Percentiles rank a stretch among this genome's conserved stretches.
Evolutionary conservation across 2,113 vertebrate species (phyloP).

Genomic region (Podarcis raffonei): DNA sequence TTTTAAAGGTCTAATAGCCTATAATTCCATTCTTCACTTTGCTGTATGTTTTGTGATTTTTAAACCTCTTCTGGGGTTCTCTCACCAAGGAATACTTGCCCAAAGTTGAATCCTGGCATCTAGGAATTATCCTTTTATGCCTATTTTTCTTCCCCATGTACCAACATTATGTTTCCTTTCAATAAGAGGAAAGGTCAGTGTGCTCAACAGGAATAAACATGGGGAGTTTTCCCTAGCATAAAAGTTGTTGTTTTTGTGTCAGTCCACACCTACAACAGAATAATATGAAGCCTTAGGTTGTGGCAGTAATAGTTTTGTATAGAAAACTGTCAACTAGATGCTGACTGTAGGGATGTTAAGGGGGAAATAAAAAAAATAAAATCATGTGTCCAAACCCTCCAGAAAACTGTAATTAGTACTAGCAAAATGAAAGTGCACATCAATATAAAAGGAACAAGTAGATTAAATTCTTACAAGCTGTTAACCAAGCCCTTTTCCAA

Average conservation of each 20-base stretch:
- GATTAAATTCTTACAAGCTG: neutral
- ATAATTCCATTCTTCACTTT: too few relatives aligned
- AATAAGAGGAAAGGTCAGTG: neutral
- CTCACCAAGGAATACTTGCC: too few relatives aligned
- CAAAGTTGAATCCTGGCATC: too few relatives aligned
- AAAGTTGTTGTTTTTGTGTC: neutral
- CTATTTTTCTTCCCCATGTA: too few relatives aligned
- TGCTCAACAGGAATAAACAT: neutral
- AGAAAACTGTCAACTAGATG: neutral
- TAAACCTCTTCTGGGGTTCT: too few relatives aligned
- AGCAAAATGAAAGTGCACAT: slow-evolving; percentile 45
- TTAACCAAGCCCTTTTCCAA: neutral
- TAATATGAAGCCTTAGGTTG: neutral
- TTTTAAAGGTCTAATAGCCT: too few relatives aligned
- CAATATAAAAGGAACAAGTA: slow-evolving; percentile 38
- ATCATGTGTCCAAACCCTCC: slow-evolving; percentile 13
- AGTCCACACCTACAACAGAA: neutral
- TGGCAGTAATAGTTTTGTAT: neutral
- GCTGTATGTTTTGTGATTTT: too few relatives aligned
- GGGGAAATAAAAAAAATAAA: slow-evolving; percentile 6
- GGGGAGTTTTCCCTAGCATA: neutral
- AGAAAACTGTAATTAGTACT: slow-evolving; percentile 12
- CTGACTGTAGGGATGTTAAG: neutral
- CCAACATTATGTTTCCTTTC: too few relatives aligned
- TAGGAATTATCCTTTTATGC: too few relatives aligned